Evolutionary conservation across 1,140 invertebrate species (phyloP), one percentile per base, ranked within the genome.

Genomic region (Meloidogyne hapla): DNA sequence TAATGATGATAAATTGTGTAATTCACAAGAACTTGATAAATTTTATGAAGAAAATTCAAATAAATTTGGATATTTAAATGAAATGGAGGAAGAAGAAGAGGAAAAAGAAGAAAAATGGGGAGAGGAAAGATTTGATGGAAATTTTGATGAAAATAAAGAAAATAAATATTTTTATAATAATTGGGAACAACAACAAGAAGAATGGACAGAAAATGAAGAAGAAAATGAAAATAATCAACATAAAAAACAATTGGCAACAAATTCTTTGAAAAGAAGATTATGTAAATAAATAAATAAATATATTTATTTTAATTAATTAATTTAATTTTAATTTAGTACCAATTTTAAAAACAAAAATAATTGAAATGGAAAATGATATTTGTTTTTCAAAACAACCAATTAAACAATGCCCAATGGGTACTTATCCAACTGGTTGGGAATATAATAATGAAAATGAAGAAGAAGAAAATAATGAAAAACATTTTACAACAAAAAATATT

Each of bases 331-430:
- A n/a, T 45, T 62, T 15, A 26, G 68, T 33, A 65, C 77, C 77
- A 48, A 68, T 68, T 23, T 5, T 62, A 12, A 48, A 68, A 61
- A 77, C 77, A 26, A 26, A 74, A 15, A 69, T 69, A 48, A 75
- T 82, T n/a, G 18, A 76, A 25, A 28, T 73, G 28, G 76, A 62
- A 13, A 66, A 84, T 65, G 71, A 74, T 40, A 70, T 86, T 12
- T 85, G 84, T 74, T 83, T 85, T 73, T 76, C 79, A 40, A 80
- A 42, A 9, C 25, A 75, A 25, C 79, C 84, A 12, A 69, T 84
- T 8, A 69, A 56, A 18, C 45, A 61, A 12, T 86, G 85, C 65
- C 74, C 79, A 40, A 68, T 38, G 12, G 79, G 74, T 21, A 66
- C 63, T 21, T 18, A 12, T 1, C 64, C 74, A 73, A 73, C 56